Evolutionary conservation across 2,888 invertebrate species (phyloP).

Genomic region (Campoplex nolae): DNA sequence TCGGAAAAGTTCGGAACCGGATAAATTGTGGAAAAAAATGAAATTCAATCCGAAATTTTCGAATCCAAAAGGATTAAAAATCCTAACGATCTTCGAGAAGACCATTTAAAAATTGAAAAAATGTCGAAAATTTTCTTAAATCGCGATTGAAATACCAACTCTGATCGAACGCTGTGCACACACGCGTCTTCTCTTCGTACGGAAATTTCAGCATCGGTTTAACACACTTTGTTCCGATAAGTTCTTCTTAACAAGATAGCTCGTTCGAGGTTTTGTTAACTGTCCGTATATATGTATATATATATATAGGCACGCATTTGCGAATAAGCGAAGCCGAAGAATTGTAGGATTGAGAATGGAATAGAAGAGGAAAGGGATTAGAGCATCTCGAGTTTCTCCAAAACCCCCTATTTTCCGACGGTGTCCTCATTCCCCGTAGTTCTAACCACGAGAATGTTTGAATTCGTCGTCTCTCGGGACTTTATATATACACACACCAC

Average conservation of each 20-base stretch:
- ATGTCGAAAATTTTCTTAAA: neutral
- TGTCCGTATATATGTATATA: too few species aligned
- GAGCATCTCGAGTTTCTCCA: slow-evolving; percentile 30
- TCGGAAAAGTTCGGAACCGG: neutral
- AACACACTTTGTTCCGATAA: slow-evolving; percentile 40
- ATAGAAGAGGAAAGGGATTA: neutral
- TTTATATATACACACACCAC: slow-evolving; percentile 52
- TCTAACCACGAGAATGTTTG: slow-evolving; percentile 70
- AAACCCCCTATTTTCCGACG: slow-evolving; percentile 39
- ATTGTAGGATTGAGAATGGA: neutral
- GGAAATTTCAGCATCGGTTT: slow-evolving; percentile 2
- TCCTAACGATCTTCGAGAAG: neutral
- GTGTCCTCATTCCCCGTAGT: slow-evolving; percentile 43
- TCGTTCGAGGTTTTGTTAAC: slow-evolving; percentile 24
- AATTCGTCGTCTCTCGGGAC: slow-evolving; percentile 70
- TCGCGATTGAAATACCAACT: slow-evolving; percentile 1
- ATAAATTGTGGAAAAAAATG: slow-evolving; percentile 13
- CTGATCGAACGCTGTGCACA: neutral
- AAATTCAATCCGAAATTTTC: too few species aligned
- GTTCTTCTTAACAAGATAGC: slow-evolving; percentile 35
- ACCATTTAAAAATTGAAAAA: neutral
- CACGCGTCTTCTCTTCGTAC: neutral
- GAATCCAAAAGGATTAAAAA: neutral
- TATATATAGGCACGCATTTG: slow-evolving; percentile 30
- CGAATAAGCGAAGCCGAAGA: slow-evolving; percentile 41